A percentile compares a stretch with the other conserved stretches of the same genome.
phyloP scores from a whole-genome alignment of 23 tunicate genomes.

The Diplosoma virens region DNA sequence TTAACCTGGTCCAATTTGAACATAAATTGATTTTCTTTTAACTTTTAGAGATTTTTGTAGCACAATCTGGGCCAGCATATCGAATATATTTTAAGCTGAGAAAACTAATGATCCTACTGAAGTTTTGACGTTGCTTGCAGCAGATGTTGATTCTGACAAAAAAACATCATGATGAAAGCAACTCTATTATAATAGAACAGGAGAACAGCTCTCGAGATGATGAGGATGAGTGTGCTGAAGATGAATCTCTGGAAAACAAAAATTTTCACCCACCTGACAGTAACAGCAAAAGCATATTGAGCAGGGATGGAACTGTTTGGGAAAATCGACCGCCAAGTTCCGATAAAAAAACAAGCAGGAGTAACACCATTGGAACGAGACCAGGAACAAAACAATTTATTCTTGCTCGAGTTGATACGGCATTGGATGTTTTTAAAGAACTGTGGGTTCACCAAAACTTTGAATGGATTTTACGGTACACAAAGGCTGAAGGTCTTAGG shows the following conservation, averaged over 20 bases:
- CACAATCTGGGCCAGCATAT: too few species aligned
- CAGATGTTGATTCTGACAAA: slow-evolving; percentile 17
- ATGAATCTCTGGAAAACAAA: slow-evolving; percentile 22
- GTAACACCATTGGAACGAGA: slow-evolving; percentile 22
- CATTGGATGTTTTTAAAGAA: slow-evolving; percentile 15
- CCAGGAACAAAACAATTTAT: slow-evolving; percentile 28
- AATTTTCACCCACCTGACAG: slow-evolving; percentile 22
- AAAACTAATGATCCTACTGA: too few species aligned
- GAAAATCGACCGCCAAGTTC: slow-evolving; percentile 7
- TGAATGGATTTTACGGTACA: neutral
- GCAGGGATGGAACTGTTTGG: slow-evolving; percentile 37
- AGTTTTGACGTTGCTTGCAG: too few species aligned
- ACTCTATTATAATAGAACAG: slow-evolving; percentile 20
- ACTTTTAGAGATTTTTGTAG: too few species aligned
- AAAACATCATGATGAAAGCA: slow-evolving; percentile 12
- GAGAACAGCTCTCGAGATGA: slow-evolving; percentile 19
- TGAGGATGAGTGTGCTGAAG: slow-evolving; percentile 19
- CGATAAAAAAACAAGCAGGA: neutral
- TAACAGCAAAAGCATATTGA: slow-evolving; percentile 25
- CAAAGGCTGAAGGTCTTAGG: slow-evolving; percentile 23
- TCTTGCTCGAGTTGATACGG: slow-evolving; percentile 21
- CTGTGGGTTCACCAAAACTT: slow-evolving; percentile 27
- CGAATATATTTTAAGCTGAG: too few species aligned
- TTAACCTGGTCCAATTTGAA: too few species aligned
- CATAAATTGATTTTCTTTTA: too few species aligned